phyloP scores from a whole-genome alignment of 2,797 vertebrate genomes.

The Arnoldichthys spilopterus region DNA sequence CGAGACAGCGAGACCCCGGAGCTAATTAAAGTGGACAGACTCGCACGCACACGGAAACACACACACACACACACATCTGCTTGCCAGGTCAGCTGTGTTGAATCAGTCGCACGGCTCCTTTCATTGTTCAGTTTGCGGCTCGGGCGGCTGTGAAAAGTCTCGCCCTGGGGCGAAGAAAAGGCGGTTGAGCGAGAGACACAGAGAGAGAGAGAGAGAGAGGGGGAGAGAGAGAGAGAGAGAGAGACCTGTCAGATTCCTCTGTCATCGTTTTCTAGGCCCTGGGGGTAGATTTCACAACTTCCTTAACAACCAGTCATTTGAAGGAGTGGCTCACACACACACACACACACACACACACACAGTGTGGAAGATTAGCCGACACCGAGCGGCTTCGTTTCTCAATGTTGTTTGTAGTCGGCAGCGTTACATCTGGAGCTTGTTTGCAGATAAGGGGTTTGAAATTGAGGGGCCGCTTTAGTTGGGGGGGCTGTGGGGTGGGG shows the following conservation, averaged over 20 bases:
- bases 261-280: slow-evolving; percentile 66
- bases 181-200: fast-evolving
- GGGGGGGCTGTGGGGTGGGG: neutral
- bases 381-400: neutral
- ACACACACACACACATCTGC: slow-evolving; percentile 45
- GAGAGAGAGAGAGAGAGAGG: neutral
- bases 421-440: slow-evolving; percentile 12
- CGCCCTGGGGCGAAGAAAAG: slow-evolving; percentile 51
- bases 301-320: slow-evolving; percentile 64
- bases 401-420: neutral
- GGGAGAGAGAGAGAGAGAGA: no score
- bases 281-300: slow-evolving; percentile 74
- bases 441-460: slow-evolving; percentile 26
- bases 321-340: slow-evolving; percentile 62
- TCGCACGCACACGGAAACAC: slow-evolving; percentile 39
- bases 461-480: neutral
- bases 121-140: slow-evolving; percentile 62
- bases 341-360: slow-evolving; percentile 1
- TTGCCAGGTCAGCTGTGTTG: slow-evolving; percentile 59
- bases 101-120: slow-evolving; percentile 57
- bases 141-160: slow-evolving; percentile 75
- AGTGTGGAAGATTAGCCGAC: neutral
- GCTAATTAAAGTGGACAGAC: slow-evolving; percentile 53
- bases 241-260: slow-evolving; percentile 63
- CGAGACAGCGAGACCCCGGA: neutral